Base-by-base conservation (phyloP, 2,113 vertebrate genomes). In the Monopterus albus region DNA sequence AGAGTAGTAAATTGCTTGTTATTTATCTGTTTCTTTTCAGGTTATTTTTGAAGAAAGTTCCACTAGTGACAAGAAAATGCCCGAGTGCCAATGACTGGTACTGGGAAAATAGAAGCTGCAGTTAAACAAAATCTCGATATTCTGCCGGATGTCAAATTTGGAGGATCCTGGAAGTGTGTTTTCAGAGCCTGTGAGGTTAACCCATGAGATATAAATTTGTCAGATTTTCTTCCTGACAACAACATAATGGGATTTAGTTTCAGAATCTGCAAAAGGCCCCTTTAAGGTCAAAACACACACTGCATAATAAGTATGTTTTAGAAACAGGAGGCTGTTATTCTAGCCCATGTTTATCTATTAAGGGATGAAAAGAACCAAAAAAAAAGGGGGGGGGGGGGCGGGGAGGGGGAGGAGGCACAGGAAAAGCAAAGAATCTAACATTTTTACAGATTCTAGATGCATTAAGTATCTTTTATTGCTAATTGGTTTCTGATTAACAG, bases 71-170 rank as follows among this genome's bases (percentile, higher is more conserved):
- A 20, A 23, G 53, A 46, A 28, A 49, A 21, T 14, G 31, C 42
- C 40, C 0, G 0, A 20, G 52, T 18, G 40, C 46, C 53, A 65
- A 39, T 1, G 17, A 42, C 59, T 59, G 17, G 20, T 7, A 31
- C 15, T 23, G 23, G 18, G 31, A 49, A 52, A 63, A 66, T 17
- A 23, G 35, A 59, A 36, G 57, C 56, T 61, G 49, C 31, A 33
- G 58, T 59, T 70, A 55, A 68, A 38, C 51, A 46, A 78, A 46
- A 55, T 65, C 59, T 65, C 49, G 39, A 35, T 53, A 43, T 59
- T 40, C 18, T 5, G 10, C 70, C 47, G 39, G 38, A 65, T 51
- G 61, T 33, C 53, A 35, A 45, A 36, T 73, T 59, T 77, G 52
- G 53, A 29, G 4, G 51, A 68, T 33, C 43, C 43, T 67, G 57